phyloP scores from a whole-genome alignment of 2,797 vertebrate genomes.

The Sphenodon punctatus region DNA sequence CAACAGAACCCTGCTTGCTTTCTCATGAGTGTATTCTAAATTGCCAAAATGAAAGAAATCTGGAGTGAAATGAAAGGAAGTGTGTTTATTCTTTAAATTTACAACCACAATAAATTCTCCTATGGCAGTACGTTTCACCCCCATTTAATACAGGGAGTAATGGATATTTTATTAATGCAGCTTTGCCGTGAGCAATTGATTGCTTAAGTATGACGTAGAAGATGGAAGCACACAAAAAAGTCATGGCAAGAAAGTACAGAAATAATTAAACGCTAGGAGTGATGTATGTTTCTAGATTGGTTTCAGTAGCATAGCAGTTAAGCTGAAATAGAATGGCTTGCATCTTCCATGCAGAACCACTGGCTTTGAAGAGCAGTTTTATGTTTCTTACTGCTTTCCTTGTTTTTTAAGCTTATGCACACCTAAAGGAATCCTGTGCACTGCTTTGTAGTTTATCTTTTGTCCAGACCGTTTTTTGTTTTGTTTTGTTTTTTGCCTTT shows the following conservation, averaged over 20 bases:
- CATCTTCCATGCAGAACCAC: neutral
- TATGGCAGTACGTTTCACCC: neutral
- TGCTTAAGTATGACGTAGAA: conserved; percentile 32
- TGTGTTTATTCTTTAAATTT: conserved; percentile 26
- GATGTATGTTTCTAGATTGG: neutral
- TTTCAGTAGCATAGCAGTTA: conserved; percentile 7
- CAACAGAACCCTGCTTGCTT: neutral
- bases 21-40: neutral
- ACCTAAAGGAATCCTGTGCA: neutral
- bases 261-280: neutral
- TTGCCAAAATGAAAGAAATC: neutral
- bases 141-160: neutral
- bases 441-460: conserved; percentile 28
- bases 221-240: neutral
- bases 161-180: conserved; percentile 31
- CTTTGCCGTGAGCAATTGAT: conserved; percentile 18
- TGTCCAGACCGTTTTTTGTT: conserved; percentile 8
- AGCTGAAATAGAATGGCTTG: conserved; percentile 2
- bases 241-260: neutral
- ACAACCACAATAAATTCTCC: conserved; percentile 16
- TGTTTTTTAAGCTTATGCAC: neutral
- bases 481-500: conserved; percentile 1
- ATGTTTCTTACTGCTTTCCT: neutral
- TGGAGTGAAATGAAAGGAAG: conserved; percentile 29
- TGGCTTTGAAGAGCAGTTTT: neutral